These are phyloP conservation scores for Lipophrys pholis DNA, from an alignment of 2,113 vertebrate species.

Conservation along the genomic window DNA sequence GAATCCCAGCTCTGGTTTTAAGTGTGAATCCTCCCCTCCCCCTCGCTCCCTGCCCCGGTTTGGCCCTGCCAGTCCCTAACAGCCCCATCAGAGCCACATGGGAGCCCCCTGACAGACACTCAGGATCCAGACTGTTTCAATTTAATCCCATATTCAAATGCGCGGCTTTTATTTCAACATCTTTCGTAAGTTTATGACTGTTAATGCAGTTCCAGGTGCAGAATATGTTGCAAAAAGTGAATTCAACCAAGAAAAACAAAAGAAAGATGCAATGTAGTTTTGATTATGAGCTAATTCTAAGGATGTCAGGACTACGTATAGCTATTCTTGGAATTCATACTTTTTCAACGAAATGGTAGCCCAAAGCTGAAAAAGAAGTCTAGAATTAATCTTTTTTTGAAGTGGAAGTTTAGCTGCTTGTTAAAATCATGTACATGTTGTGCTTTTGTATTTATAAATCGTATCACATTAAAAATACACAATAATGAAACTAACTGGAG, in stretches of 20 bases:
- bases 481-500: no score
- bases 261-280: no score
- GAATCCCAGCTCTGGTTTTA: slow-evolving; percentile 63
- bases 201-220: slow-evolving; percentile 4
- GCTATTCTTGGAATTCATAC: not conserved
- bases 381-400: no score
- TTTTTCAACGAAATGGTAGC: no score
- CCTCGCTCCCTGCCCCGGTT: slow-evolving; percentile 49
- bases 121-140: slow-evolving; percentile 50
- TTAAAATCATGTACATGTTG: no score
- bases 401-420: no score
- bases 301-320: slow-evolving; percentile 22
- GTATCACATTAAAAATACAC: no score
- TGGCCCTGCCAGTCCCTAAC: slow-evolving; percentile 71
- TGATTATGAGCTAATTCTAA: slow-evolving; percentile 5
- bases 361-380: no score
- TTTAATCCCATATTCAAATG: slow-evolving; percentile 56
- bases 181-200: slow-evolving; percentile 39
- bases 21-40: slow-evolving; percentile 55
- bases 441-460: no score
- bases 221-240: slow-evolving; percentile 24
- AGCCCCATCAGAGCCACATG: slow-evolving; percentile 72
- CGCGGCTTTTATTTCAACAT: slow-evolving; percentile 40
- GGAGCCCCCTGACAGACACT: slow-evolving; percentile 72
- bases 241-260: slow-evolving; percentile 8